These are phyloP conservation scores for Monopterus albus DNA, from an alignment of 2,113 vertebrate species.

Conservation along the genomic window DNA sequence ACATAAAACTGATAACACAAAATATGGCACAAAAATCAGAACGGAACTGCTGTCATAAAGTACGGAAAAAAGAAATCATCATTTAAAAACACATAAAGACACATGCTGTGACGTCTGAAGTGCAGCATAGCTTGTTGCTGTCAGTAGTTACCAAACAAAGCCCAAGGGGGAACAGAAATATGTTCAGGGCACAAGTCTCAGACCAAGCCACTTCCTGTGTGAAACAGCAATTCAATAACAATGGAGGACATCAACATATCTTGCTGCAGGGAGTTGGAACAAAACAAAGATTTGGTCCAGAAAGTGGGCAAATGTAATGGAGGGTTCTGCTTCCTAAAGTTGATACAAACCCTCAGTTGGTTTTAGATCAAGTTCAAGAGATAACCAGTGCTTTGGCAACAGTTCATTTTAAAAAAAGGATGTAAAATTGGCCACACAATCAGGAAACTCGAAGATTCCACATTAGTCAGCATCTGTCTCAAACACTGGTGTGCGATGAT, in stretches of 20 bases:
- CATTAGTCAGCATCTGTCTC: constrained; percentile 71
- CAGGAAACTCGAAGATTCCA: constrained; percentile 75
- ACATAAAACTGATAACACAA: too few relatives aligned
- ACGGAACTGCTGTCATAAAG: too few relatives aligned
- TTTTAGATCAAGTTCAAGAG: neutral
- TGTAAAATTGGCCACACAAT: constrained; percentile 46
- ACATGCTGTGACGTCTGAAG: too few relatives aligned
- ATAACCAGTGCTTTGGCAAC: neutral
- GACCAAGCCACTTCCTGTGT: too few relatives aligned
- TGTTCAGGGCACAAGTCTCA: constrained; percentile 21
- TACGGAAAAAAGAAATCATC: too few relatives aligned
- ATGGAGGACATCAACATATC: constrained; percentile 31
- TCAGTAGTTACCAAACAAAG: constrained; percentile 3
- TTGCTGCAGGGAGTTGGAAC: constrained; percentile 9
- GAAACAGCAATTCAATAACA: constrained; percentile 22
- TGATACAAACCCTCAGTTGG: neutral
- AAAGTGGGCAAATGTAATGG: too few relatives aligned
- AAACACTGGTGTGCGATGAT: neutral
- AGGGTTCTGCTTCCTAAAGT: neutral
- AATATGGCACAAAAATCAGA: too few relatives aligned
- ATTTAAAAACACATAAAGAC: too few relatives aligned
- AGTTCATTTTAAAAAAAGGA: constrained; percentile 24
- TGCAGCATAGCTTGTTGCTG: too few relatives aligned
- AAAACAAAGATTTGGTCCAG: neutral
- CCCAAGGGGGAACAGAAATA: constrained; percentile 25